Conservation (phyloP, 2,797 vertebrate genomes). For the Pteropus rufus region DNA sequence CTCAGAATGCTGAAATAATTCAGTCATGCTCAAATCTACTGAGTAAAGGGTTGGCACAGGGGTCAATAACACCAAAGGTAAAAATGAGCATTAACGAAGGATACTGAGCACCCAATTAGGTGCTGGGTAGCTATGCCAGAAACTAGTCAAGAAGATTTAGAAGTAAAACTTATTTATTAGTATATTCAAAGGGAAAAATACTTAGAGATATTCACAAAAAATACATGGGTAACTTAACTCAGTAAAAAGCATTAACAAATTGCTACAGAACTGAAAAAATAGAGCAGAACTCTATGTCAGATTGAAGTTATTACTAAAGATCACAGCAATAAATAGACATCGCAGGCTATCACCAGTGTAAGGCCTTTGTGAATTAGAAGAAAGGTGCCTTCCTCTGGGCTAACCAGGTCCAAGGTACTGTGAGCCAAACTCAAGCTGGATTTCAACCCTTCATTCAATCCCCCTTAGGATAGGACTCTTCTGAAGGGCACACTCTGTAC, state of each 20-base stretch:
- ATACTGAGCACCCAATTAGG: not conserved
- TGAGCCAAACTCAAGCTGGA: not conserved
- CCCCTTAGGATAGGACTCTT: not conserved
- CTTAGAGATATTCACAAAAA: not conserved
- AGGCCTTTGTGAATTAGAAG: not conserved
- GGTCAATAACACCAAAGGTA: not conserved
- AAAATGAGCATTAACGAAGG: not conserved
- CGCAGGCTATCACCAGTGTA: not conserved
- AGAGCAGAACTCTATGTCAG: not conserved
- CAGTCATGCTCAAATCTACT: not conserved
- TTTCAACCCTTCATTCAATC: not conserved
- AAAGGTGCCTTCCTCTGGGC: not conserved
- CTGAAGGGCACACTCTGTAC: not conserved
- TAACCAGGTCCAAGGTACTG: not conserved
- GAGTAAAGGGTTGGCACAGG: not conserved
- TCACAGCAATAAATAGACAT: not conserved
- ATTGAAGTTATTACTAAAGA: not conserved
- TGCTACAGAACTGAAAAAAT: constrained; percentile 2
- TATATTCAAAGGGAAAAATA: not conserved
- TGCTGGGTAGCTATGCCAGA: not conserved
- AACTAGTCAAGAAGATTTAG: not conserved
- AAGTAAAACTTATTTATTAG: constrained; percentile 8
- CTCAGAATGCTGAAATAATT: not conserved
- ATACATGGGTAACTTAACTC: not conserved
- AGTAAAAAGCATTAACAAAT: constrained; percentile 9